phyloP scores from a whole-genome alignment of 2,113 vertebrate species.

The Stegostoma tigrinum region DNA sequence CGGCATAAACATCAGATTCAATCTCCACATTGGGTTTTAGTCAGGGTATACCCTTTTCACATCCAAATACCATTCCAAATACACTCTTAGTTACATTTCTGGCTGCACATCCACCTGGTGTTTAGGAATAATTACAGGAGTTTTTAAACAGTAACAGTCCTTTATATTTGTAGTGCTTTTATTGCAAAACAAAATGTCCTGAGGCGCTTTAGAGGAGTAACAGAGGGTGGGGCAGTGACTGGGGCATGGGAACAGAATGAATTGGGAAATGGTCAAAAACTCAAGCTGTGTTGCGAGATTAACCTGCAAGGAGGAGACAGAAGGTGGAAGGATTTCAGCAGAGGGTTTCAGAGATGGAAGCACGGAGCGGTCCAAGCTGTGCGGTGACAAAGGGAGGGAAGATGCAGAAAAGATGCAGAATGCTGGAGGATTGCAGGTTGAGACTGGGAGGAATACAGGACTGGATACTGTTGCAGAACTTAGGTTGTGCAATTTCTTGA shows the following conservation, averaged over 20 bases:
- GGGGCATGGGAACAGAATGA: not conserved
- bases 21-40: no score
- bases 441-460: not conserved
- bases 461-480: not conserved
- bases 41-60: not conserved
- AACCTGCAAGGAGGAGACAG: not conserved
- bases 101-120: not conserved
- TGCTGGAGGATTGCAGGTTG: not conserved
- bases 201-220: not conserved
- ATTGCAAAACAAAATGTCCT: not conserved
- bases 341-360: not conserved
- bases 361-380: not conserved
- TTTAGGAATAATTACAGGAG: not conserved
- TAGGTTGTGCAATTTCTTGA: conserved; percentile 39
- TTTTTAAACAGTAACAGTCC: not conserved
- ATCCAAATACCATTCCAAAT: not conserved
- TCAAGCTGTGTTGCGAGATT: not conserved
- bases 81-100: not conserved
- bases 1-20: not conserved
- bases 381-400: not conserved
- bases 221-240: not conserved
- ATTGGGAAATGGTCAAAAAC: not conserved
- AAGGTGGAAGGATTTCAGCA: not conserved
- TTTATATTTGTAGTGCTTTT: not conserved
- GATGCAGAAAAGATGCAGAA: not conserved